Evolutionary conservation across 2,797 vertebrate genomes (phyloP), one percentile per base, ranked within the genome.

Genomic region (Malacoctenus gilli): DNA sequence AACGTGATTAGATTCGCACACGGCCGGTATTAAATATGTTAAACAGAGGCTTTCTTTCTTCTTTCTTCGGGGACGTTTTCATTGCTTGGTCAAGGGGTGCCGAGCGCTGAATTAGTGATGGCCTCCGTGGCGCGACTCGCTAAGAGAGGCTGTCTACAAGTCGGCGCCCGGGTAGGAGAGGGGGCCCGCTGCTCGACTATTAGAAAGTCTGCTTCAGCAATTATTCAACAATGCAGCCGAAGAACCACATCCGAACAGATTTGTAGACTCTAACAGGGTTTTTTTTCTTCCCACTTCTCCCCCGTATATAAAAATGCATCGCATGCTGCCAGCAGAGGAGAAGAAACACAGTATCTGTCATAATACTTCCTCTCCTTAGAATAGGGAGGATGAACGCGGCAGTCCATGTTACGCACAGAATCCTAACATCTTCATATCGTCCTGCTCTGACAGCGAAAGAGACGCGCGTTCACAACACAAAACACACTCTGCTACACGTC

Each of bases 91-190:
- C 87, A 75, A n/a, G n/a, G 63, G 64, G 82, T 75, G 69, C 54
- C 72, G 74, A 75, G 84, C 89, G 90, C 89, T 93, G 89, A 94
- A 94, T 94, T 90, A 92, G 84, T 88, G 87, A 93, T 89, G 88
- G 92, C 87, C 88, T 88, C 85, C 73, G 89, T 74, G 82, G 69
- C 67, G 68, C 43, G 76, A 75, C 62, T 68, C 59, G 58, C 35
- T 46, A 46, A 43, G 64, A 71, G 38, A 59, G 52, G 35, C 63
- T 23, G 65, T 71, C 59, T 65, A 19, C 60, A 61, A 84, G 80
- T 74, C 63, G 37, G 40, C 49, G 66, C 41, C 54, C 2, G 28
- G 69, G 42, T 79, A 68, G 63, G 36, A 28, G 25, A 55, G 68
- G 70, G 71, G 49, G 25, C 47, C 58, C 42, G 56, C 44, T 19